These are phyloP conservation scores for Anoplius nigerrimus DNA, from an alignment of 2,888 invertebrate species.

Conservation along the genomic window DNA sequence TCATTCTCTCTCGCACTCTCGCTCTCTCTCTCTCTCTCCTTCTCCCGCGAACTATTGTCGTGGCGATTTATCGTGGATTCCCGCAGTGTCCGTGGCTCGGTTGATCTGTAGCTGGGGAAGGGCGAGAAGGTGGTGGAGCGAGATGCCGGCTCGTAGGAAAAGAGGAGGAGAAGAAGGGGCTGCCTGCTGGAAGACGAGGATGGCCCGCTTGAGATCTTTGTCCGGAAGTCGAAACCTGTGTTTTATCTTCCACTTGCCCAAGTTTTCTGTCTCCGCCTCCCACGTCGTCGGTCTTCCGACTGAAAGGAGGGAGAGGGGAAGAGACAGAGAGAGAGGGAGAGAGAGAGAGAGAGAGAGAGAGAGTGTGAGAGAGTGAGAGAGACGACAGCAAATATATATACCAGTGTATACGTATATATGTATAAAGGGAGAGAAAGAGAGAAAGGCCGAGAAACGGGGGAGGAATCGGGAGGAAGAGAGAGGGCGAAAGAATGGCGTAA, in stretches of 20 bases:
- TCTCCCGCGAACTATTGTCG: conserved; percentile 38
- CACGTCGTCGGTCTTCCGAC: conserved; percentile 6
- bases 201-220: conserved; percentile 49
- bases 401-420: no score
- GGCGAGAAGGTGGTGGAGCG: background rate
- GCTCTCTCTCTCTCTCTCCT: background rate
- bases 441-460: background rate
- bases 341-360: background rate
- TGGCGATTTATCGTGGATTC: conserved; percentile 47
- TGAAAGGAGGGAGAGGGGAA: no score
- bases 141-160: conserved; percentile 2
- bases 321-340: conserved; percentile 1
- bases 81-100: conserved; percentile 41
- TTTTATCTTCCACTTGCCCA: conserved; percentile 58
- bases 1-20: conserved; percentile 15
- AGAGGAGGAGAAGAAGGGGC: background rate
- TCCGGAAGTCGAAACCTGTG: conserved; percentile 62
- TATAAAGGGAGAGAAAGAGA: background rate
- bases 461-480: background rate
- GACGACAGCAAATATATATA: conserved; percentile 5
- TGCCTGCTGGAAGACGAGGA: conserved; percentile 15
- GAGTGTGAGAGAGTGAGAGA: conserved; percentile 4
- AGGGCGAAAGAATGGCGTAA: background rate
- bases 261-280: conserved; percentile 29
- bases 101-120: conserved; percentile 20